phyloP scores from a whole-genome alignment of 2,888 invertebrate genomes.

The Neria commutata region DNA sequence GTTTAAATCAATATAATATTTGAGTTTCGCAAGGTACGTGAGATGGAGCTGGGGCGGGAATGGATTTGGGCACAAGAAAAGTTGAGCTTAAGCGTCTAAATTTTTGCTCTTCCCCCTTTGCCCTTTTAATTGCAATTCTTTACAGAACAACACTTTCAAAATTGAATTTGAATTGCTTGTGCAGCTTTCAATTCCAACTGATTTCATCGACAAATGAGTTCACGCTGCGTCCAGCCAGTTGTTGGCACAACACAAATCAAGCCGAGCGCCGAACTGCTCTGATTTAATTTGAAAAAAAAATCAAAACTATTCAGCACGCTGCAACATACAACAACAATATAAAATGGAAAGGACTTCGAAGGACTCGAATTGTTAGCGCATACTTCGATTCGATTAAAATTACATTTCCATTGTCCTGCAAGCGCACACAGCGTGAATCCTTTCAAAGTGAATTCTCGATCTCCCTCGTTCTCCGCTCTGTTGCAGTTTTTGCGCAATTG shows the following conservation, averaged over 20 bases:
- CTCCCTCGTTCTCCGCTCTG: slow-evolving; percentile 35
- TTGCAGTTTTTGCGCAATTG: slow-evolving; percentile 20
- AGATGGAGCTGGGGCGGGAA: no score
- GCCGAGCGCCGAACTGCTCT: slow-evolving; percentile 12
- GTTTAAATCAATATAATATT: not conserved
- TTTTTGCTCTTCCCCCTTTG: not conserved
- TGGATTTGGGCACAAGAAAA: no score
- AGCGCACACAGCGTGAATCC: slow-evolving; percentile 43
- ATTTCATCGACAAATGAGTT: slow-evolving; percentile 24
- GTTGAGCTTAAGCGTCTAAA: no score
- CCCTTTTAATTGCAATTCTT: not conserved
- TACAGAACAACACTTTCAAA: not conserved
- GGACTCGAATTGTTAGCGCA: no score
- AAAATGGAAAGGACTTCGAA: no score
- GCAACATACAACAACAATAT: not conserved
- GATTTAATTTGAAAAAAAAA: slow-evolving; percentile 4
- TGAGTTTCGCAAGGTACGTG: not conserved
- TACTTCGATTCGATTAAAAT: slow-evolving; percentile 46
- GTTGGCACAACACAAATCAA: slow-evolving; percentile 57
- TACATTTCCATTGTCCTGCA: slow-evolving; percentile 36
- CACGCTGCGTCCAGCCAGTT: slow-evolving; percentile 46
- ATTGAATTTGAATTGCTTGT: no score
- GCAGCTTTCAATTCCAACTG: not conserved
- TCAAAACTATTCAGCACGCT: slow-evolving; percentile 1
- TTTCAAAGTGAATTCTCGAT: slow-evolving; percentile 43